Base-by-base conservation (phyloP, 2,888 invertebrate species). In the Zygogramma bicolorata region DNA sequence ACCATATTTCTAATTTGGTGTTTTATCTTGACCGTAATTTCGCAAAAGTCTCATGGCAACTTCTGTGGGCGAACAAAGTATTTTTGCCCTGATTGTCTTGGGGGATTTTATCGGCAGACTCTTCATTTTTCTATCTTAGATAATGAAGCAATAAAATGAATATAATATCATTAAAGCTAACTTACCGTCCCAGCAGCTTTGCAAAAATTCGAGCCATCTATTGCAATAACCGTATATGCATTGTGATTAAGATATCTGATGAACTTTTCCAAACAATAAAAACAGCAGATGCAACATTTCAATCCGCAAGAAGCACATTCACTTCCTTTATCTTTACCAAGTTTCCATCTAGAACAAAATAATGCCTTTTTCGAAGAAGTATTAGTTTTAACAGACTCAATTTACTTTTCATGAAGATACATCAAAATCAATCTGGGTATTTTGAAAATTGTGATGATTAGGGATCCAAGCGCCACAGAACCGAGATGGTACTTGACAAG, bases 191-290 rank as follows among this genome's bases (percentile, higher is more conserved):
- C 93, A 63, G 97, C 96, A 46, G 97, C 96, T 81, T 95, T 93
- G 84, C 97, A 97, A 86, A 97, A 97, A 85, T 94, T 93, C 71
- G 93, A 93, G 65, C 97, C 94, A 86, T 96, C 95, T 81, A 97
- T 96, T 8, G 97, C 96, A 73, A 97, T 94, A 60, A 97, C 95
- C 0, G 97, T 97, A 84, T 97, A 98, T 0, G 97, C 97, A 86
- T 98, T 98, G 84, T 97, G 96, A 87, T 97, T 97, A 83, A 98
- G 90, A 84, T 95, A 97, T 38, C 95, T 92, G 77, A 98, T 93
- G 84, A 97, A 97, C 85, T 94, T 96, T 85, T 98, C 98, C 77
- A 98, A 89, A 82, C 95, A 94, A 86, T 94, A 95, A 82, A 97
- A 94, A 82, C 97, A 97, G 82, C 97, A 97, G 77, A 95, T 94